phyloP scores from a whole-genome alignment of 2,113 vertebrate species.

The Chaenocephalus aceratus region DNA sequence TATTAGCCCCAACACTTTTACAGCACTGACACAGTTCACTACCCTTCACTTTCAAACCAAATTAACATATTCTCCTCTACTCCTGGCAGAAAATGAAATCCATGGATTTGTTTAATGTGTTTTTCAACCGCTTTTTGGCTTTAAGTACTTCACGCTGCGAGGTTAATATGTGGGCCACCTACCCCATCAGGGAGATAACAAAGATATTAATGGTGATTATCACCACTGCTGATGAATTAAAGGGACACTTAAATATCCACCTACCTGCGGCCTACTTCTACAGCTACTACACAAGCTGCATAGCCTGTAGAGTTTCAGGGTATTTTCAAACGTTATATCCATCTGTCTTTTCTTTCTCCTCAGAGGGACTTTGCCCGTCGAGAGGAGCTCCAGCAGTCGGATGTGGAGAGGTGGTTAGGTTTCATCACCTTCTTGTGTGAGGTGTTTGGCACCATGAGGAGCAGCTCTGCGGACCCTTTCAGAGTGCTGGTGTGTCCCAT shows the following conservation, averaged over 20 bases:
- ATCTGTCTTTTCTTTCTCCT: neutral
- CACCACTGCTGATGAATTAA: constrained; percentile 39
- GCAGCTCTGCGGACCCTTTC: constrained; percentile 94
- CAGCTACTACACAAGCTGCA: constrained; percentile 9
- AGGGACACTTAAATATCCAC: constrained; percentile 47
- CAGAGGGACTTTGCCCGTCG: constrained; percentile 94
- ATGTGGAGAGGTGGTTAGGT: constrained; percentile 96
- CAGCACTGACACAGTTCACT: constrained; percentile 55
- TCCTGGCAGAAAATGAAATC: constrained; percentile 57
- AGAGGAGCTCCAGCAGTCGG: constrained; percentile 91
- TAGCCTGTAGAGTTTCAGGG: neutral
- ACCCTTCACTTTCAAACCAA: constrained; percentile 49
- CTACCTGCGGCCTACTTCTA: constrained; percentile 28
- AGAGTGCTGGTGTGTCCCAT: constrained; percentile 97
- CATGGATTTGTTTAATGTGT: constrained; percentile 55
- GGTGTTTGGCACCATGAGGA: constrained; percentile 96
- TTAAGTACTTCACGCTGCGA: constrained; percentile 24
- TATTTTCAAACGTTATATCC: neutral
- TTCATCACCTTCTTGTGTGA: constrained; percentile 99
- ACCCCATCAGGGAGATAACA: constrained; percentile 49
- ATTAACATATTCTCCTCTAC: constrained; percentile 60
- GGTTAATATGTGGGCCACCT: constrained; percentile 65
- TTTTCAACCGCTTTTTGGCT: constrained; percentile 55
- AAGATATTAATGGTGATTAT: constrained; percentile 62
- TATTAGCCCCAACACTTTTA: constrained; percentile 65